Evolutionary conservation across 2,888 invertebrate species (phyloP).

Genomic region (Diadegma fenestrale): DNA sequence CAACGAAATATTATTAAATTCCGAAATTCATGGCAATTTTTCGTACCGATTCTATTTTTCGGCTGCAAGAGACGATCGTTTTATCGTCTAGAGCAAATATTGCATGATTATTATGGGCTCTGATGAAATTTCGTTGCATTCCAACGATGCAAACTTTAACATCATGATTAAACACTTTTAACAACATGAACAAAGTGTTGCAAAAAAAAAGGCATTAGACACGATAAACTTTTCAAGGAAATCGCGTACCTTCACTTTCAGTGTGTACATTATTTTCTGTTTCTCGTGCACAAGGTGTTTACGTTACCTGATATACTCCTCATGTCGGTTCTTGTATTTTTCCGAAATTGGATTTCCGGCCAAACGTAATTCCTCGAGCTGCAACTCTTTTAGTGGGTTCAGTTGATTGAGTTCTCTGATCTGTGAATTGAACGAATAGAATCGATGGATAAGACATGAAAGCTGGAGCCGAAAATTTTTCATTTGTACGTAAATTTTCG

Average conservation of each 20-base stretch:
- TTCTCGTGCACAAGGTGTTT: slow-evolving; percentile 42
- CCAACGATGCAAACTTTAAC: too few relatives aligned
- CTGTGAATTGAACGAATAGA: slow-evolving; percentile 84
- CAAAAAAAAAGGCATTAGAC: slow-evolving; percentile 2
- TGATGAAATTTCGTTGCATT: too few relatives aligned
- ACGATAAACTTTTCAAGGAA: slow-evolving; percentile 42
- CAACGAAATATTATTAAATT: too few relatives aligned
- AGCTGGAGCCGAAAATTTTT: background rate
- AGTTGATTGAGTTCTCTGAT: slow-evolving; percentile 88
- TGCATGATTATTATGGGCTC: too few relatives aligned
- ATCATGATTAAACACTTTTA: slow-evolving; percentile 10
- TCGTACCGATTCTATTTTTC: too few relatives aligned
- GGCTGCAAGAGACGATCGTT: too few relatives aligned
- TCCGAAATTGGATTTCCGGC: slow-evolving; percentile 93
- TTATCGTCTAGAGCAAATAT: too few relatives aligned
- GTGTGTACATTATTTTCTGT: slow-evolving; percentile 19
- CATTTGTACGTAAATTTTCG: background rate
- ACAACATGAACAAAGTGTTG: slow-evolving; percentile 28
- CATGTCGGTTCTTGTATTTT: slow-evolving; percentile 90
- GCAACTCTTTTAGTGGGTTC: slow-evolving; percentile 89
- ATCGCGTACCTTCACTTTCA: slow-evolving; percentile 43
- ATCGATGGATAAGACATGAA: background rate
- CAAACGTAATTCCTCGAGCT: slow-evolving; percentile 91
- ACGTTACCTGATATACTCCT: slow-evolving; percentile 93
- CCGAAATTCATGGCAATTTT: too few relatives aligned